Base-by-base conservation (phyloP, 2,113 vertebrate genomes). In the Romanogobio albipinnatus region DNA sequence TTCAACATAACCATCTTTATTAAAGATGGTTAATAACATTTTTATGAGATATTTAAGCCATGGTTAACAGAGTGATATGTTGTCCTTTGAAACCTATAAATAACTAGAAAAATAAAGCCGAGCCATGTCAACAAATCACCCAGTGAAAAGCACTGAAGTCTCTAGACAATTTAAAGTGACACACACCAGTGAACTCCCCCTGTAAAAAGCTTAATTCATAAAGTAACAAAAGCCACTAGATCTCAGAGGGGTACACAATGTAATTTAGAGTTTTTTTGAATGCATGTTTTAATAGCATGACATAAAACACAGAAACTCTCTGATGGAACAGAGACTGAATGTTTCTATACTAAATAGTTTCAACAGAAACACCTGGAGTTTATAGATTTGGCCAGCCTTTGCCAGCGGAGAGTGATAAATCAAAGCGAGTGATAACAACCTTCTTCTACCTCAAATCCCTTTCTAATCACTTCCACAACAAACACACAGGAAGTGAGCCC, bases 341-440 rank as follows among this genome's bases (percentile, higher is more conserved):
- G 68, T 80, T 88, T 90, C 78, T 56, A 49, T 51, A 66, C 51
- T 86, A 86, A 59, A 64, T 84, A 51, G 64, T 14, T 73, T 76
- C 89, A 61, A 83, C 81, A 87, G 88, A 8, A 84, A 87, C 91
- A 92, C 91, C 91, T 92, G 90, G 85, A 90, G 90, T 91, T 86
- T 84, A 89, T 90, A 86, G 85, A 89, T 89, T 86, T 91, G 76
- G 74, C 83, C 64, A 66, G 76, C 81, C 79, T 88, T 86, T 87
- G 82, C 80, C 82, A 80, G 68, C 80, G 85, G 81, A 73, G 75
- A 83, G 91, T 22, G 89, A 93, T 94, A 93, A 93, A 94, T 95
- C 93, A 93, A 91, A 88, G 29, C 70, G 61, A 86, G 87, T 88
- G 92, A 94, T 94, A 93, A 93, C 92, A 93, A 89, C 90, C 86